Evolutionary conservation across 2,797 vertebrate genomes (phyloP), one percentile per base, ranked within the genome.

Genomic region (Psittacula echo): DNA sequence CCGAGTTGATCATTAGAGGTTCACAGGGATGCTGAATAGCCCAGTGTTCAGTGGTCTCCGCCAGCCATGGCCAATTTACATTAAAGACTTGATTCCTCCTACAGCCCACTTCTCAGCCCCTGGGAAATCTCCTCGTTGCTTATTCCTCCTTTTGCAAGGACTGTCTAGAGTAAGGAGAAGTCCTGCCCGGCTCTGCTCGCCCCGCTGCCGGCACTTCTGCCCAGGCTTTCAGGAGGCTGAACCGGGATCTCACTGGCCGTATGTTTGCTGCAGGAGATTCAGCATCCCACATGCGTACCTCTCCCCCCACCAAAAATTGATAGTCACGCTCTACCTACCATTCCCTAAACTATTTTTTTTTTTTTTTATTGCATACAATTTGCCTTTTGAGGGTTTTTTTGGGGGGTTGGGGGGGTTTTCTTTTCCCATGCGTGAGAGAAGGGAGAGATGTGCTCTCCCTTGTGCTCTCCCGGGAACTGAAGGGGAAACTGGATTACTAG

Each of bases 51-150:
- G 94, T 68, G 90, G 72, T 56, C 89, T 74, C 87, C 80, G 92
- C 92, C 93, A 96, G 90, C 78, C 94, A 71, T n/a, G 56, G 90
- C 94, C 93, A 95, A 93, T 97, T 97, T 96, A 95, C 94, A 95
- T 95, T 89, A 95, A 94, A 92, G 81, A 44, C 94, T 97, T 41
- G 92, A 68, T 92, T 94, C 90, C 94, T 92, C 89, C 94, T 72
- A 45, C 92, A 95, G 53, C 84, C 72, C 86, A 89, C 93, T 95
- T 96, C 92, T 90, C 89, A 92, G 78, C 79, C 82, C 94, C 92
- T 94, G 95, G 94, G 94, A 95, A 93, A 92, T 74, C 92, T 87
- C 82, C 47, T 79, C n/a, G 16, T 34, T 56, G 74, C 85, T 95
- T 64, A 44, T 90, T 92, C 78, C 80, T 81, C 51, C 0, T 71